These are phyloP conservation scores for Nycticryphes semicollaris DNA, from an alignment of 2,113 vertebrate genomes.

Conservation along the genomic window DNA sequence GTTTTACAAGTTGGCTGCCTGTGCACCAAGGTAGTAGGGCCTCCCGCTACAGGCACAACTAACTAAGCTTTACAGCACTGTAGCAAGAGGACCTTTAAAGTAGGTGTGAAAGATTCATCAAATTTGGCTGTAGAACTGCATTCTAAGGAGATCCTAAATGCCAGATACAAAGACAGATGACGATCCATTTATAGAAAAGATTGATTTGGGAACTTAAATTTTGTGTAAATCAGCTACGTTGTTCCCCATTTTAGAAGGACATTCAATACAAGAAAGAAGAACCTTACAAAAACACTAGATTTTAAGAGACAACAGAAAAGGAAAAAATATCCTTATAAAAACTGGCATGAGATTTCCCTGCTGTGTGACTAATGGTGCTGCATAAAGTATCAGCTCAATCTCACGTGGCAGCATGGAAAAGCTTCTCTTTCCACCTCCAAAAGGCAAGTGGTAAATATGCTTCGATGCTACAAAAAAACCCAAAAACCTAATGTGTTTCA, in stretches of 20 bases:
- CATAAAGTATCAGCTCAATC: neutral
- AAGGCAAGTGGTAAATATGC: neutral
- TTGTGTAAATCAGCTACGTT: neutral
- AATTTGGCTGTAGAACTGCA: neutral
- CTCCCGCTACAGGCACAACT: neutral
- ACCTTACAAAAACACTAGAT: neutral
- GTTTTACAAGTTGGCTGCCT: neutral
- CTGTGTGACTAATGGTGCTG: conserved; percentile 20
- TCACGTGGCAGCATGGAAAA: neutral
- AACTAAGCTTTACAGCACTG: neutral
- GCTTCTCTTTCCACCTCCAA: neutral
- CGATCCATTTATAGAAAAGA: neutral
- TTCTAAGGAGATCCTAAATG: neutral
- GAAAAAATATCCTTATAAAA: neutral
- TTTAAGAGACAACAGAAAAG: neutral
- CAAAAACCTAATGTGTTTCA: neutral
- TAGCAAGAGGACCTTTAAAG: neutral
- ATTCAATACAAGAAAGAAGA: neutral
- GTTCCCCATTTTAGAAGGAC: neutral
- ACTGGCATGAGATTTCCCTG: neutral
- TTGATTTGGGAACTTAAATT: neutral
- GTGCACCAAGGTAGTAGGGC: neutral
- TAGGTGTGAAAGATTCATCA: neutral
- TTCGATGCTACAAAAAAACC: neutral
- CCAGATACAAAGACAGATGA: neutral